Evolutionary conservation across 2,888 invertebrate species (phyloP).

Genomic region (Abrostola tripartita): DNA sequence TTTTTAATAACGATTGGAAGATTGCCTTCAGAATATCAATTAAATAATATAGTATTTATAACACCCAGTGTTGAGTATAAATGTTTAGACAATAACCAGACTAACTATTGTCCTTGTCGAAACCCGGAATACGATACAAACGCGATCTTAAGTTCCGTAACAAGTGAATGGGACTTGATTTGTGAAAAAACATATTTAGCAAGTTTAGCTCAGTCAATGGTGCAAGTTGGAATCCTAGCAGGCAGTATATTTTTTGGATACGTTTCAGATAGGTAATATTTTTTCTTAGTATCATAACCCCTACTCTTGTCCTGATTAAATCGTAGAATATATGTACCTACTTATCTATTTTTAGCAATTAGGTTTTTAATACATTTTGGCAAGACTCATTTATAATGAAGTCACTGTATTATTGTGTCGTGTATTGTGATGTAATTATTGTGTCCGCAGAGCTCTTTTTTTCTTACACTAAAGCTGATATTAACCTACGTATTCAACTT

Average conservation of each 20-base stretch:
- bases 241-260: conserved; percentile 88
- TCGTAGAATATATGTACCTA: background rate
- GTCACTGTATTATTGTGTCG: too few species aligned
- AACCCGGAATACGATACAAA: conserved; percentile 86
- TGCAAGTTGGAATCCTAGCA: conserved; percentile 87
- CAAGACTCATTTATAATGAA: too few species aligned
- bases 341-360: background rate
- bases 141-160: conserved; percentile 87
- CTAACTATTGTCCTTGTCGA: conserved; percentile 79
- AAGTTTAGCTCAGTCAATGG: conserved; percentile 86
- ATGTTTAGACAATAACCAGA: conserved; percentile 78
- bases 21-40: conserved; percentile 88
- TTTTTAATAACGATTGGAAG: conserved; percentile 84
- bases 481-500: too few species aligned
- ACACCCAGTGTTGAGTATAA: conserved; percentile 85
- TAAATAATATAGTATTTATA: conserved; percentile 87
- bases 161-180: conserved; percentile 89
- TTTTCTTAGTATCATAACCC: background rate
- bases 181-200: conserved; percentile 87
- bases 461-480: too few species aligned
- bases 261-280: conserved; percentile 81
- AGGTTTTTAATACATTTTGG: too few species aligned
- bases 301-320: background rate
- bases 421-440: too few species aligned
- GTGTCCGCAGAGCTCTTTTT: too few species aligned